Evolutionary conservation across 2,113 vertebrate genomes (phyloP), one percentile per base, ranked within the genome.

Genomic region (Mesembrinibis cayennensis): DNA sequence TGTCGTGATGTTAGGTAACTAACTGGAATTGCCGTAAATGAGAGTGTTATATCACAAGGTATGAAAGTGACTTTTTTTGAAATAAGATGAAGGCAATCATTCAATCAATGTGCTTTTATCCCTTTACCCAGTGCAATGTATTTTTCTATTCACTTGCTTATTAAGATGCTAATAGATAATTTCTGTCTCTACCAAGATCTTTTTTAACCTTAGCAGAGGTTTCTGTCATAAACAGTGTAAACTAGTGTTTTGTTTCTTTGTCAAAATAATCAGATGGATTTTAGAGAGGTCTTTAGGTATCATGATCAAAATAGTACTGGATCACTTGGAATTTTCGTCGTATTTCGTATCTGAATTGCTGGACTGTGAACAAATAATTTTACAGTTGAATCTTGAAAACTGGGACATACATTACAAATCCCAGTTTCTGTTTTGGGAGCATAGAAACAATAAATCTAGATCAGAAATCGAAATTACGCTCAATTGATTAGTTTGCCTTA

Each of bases 61-160:
- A 36, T 69, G 18, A 36, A 53, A 78, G 12, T 36, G 16, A 59
- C 11, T 45, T n/a, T 3, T 3, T 36, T 74, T 45, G 19, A 74
- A 91, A 66, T 42, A 61, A 74, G 40, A 36, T 26, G 11, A 82
- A 73, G 7, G 42, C 5, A 55, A 20, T 34, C 20, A 42, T 70
- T 79, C 50, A 82, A n/a, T 1, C 14, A 25, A 22, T 15, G 8
- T 52, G 7, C 5, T 83, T 78, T 58, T 62, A 45, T 47, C 5
- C 13, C 30, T 73, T 70, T 74, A 61, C 2, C 1, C 5, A 29
- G 11, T 0, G 3, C 5, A 56, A 47, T 23, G 6, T 7, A 17
- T 53, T 62, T 86, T 79, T 65, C 25, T 61, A 7, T 56, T 82
- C 15, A 65, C 5, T 22, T 69, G 10, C 9, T 72, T 52, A 45